Evolutionary conservation across 1,140 invertebrate species (phyloP), one percentile per base, ranked within the genome.

Genomic region (Zophobas atratus): DNA sequence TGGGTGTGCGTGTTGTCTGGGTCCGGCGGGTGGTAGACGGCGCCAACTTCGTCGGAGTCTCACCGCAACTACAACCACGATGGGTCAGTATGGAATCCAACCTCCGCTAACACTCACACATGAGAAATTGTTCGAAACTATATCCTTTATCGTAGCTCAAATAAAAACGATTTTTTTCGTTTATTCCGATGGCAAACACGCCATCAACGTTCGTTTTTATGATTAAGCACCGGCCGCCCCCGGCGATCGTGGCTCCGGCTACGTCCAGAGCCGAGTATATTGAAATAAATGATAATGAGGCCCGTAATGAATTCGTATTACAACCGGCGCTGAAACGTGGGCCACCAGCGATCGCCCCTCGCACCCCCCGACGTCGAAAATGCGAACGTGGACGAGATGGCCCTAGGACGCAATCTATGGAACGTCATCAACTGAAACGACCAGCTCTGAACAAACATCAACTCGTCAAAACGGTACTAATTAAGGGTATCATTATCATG

Each of bases 1-100:
- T 79, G 80, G 81, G 81, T 82, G 78, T 81, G 79, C 81, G 81
- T 81, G 79, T 79, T 76, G 77, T 82, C 77, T 79, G 76, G 81
- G 81, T 80, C 55, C 81, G 80, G 77, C 80, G 78, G 81, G 80
- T 77, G 81, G 81, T 82, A 80, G 81, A 76, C 78, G 81, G 81
- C 81, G 81, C 81, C 81, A 82, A 80, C 38, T 41, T 73, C 36
- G 49, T 73, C 55, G 55, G 55, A 57, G 55, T 57, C 55, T 4
- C 32, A 57, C 55, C 34, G 32, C 34, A 36, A 55, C 53, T 33
- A 55, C 53, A 5, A 67, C 39, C 36, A 43, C 38, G 41, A 51
- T 51, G n/a, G 38, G 39, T 67, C 5, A 39, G 60, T 67, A 67
- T 43, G 8, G 60, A 41, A 67, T 43, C 33, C 5, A 32, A 51